A percentile compares a stretch with the other conserved stretches of the same genome.
phyloP scores from a whole-genome alignment of 2,113 vertebrate species.

The Anoura caudifer region DNA sequence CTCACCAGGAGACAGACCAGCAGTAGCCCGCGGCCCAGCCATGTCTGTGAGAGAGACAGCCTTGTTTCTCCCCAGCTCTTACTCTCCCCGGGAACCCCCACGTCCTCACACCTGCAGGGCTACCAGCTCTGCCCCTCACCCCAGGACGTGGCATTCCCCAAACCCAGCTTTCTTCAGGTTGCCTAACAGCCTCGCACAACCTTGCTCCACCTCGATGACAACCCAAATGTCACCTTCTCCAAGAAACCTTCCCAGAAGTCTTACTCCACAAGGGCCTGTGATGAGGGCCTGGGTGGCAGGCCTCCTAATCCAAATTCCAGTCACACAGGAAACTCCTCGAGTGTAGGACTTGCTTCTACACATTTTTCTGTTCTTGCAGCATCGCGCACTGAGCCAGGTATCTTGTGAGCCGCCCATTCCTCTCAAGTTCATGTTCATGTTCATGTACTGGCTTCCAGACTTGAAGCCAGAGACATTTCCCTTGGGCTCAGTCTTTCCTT shows the following conservation, averaged over 20 bases:
- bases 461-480: neutral
- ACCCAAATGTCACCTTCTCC: neutral
- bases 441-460: neutral
- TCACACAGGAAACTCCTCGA: neutral
- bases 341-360: neutral
- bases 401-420: neutral
- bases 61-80: neutral
- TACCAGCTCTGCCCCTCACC: too few relatives aligned
- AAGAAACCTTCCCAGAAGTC: neutral
- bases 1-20: constrained; percentile 74
- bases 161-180: neutral
- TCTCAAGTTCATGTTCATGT: neutral
- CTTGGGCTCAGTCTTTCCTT: neutral
- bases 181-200: neutral
- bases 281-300: neutral
- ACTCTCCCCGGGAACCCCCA: neutral
- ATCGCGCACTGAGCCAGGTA: neutral
- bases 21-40: constrained; percentile 71
- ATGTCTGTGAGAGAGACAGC: constrained; percentile 69
- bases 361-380: neutral
- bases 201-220: neutral
- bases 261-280: neutral
- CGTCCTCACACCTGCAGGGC: neutral
- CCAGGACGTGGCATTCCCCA: neutral
- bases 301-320: neutral